Evolutionary conservation across 2,888 invertebrate genomes (phyloP), one percentile per base, ranked within the genome.

Genomic region (Oligia latruncula): DNA sequence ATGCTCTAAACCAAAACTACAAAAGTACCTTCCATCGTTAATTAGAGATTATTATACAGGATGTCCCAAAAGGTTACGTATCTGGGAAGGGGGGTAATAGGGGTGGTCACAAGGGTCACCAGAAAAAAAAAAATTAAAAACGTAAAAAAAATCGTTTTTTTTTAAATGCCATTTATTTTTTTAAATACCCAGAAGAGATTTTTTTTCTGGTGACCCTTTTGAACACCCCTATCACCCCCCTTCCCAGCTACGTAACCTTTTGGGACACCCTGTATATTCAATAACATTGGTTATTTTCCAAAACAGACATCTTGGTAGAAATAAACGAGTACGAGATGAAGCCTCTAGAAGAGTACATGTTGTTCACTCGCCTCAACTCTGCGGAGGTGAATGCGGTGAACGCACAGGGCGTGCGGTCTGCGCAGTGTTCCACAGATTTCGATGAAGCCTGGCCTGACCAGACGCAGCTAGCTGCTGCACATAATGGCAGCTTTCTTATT

Each of bases 321-420:
- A 98, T 99, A 81, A 98, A 99, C 92, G 98, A 98, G 55, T 97
- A 98, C 87, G 96, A 97, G 78, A 98, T 99, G 98, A 98, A 98
- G 91, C 99, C 99, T 0, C 94, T 99, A 71, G 99, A 99, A 94
- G 99, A 99, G 91, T 99, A 99, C 94, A 99, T 99, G 98, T 95
- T 98, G n/a, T 99, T 98, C 93, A 98, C 98, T 6, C 98, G 98
- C 90, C 98, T 98, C 23, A 98, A 98, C 77, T 98, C 98, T 43
- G 98, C 98, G 92, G 98, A 98, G 87, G 98, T 99, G 43, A 98
- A 98, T 80, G 98, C 98, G n/a, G 98, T 98, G 20, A 98, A 98
- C 92, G 98, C 98, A 1, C 98, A 98, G 89, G 99, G 99, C 0
- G 98, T 99, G 0, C 97, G 98, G 80, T 98, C 98, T 92, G 98